Evolutionary conservation across 2,888 invertebrate genomes (phyloP).

Genomic region (Andrena marginata): DNA sequence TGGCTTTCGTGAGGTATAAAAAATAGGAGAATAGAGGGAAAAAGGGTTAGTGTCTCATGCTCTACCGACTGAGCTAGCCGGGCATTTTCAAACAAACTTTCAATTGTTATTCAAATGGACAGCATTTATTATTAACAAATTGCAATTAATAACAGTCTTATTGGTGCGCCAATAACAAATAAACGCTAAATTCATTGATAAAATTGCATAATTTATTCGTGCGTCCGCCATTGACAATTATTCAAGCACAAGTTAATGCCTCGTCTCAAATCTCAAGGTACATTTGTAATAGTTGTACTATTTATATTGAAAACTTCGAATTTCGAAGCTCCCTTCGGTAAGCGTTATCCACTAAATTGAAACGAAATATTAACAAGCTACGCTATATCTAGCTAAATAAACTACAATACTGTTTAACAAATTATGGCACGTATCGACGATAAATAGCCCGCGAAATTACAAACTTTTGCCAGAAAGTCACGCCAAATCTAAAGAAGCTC

Average conservation of each 20-base stretch:
- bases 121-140: too few relatives aligned
- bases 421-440: conserved; percentile 17
- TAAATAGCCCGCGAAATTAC: background rate
- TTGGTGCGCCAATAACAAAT: background rate
- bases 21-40: too few relatives aligned
- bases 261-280: background rate
- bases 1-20: too few relatives aligned
- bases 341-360: background rate
- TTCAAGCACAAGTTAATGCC: conserved; percentile 13
- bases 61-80: conserved; percentile 82
- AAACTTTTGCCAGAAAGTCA: background rate
- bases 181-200: background rate
- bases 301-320: background rate
- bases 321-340: background rate
- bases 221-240: background rate
- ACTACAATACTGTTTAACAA: conserved; percentile 14
- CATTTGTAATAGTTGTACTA: too few relatives aligned
- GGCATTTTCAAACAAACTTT: conserved; percentile 51
- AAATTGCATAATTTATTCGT: conserved; percentile 34
- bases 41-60: too few relatives aligned
- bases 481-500: background rate
- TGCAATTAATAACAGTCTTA: too few relatives aligned
- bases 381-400: background rate
- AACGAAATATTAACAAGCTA: background rate
- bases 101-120: too few relatives aligned